phyloP scores from a whole-genome alignment of 2,797 vertebrate genomes.

The Ataeniobius toweri region DNA sequence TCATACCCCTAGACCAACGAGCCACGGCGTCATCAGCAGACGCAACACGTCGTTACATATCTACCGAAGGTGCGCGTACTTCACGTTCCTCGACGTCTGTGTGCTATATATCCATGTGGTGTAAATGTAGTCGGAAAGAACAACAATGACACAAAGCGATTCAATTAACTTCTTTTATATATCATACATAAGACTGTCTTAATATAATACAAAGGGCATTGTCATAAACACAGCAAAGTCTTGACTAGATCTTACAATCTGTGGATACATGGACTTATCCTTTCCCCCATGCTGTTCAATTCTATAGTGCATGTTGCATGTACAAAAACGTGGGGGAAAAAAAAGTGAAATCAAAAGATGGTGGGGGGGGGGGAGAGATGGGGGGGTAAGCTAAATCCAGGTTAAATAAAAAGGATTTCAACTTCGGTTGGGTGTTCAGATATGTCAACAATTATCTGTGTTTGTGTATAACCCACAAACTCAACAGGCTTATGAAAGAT shows the following conservation, averaged over 20 bases:
- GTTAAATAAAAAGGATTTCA: constrained; percentile 80
- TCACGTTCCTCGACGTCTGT: no score
- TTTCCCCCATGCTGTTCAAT: constrained; percentile 99
- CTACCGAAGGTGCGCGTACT: background rate
- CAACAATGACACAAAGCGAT: constrained; percentile 89
- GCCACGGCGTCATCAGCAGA: constrained; percentile 17
- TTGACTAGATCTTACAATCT: constrained; percentile 99
- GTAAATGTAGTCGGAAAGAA: constrained; percentile 1
- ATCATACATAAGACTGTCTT: constrained; percentile 99
- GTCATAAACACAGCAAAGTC: constrained; percentile 99
- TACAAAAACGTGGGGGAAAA: constrained; percentile 79
- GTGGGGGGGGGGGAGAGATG: no score
- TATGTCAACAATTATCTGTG: constrained; percentile 79
- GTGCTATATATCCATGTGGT: background rate
- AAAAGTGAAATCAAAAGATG: constrained; percentile 69
- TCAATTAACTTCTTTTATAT: constrained; percentile 99
- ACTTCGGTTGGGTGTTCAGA: constrained; percentile 79
- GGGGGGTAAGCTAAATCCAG: constrained; percentile 65
- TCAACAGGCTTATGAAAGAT: constrained; percentile 81
- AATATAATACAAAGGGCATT: constrained; percentile 99
- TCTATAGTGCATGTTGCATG: constrained; percentile 97
- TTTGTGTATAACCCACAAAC: constrained; percentile 81
- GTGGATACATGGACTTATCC: constrained; percentile 99
- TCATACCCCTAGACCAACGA: constrained; percentile 89
- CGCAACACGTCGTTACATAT: background rate